Evolutionary conservation across 2,113 vertebrate genomes (phyloP).

Genomic region (Rousettus leschenaultii): DNA sequence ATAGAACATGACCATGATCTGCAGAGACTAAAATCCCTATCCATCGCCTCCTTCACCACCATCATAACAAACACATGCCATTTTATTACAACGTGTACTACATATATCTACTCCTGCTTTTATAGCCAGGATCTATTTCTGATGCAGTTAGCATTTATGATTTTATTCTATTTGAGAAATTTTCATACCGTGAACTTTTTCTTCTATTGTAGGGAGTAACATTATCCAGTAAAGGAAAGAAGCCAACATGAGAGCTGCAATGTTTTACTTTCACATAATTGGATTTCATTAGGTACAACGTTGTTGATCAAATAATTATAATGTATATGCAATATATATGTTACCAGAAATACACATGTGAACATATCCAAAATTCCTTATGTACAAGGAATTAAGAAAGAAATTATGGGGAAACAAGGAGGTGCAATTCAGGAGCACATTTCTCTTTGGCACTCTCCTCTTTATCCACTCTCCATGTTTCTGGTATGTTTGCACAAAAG

Average conservation of each 20-base stretch:
- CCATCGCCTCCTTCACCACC: accelerated
- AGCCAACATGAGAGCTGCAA: not conserved
- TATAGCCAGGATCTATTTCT: not conserved
- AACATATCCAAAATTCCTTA: not conserved
- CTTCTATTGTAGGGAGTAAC: not conserved
- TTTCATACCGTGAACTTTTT: not conserved
- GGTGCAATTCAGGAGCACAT: not conserved
- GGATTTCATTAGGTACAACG: not conserved
- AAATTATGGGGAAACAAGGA: not conserved
- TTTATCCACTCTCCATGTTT: not conserved
- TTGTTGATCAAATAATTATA: not conserved
- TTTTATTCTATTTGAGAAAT: not conserved
- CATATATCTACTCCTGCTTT: not conserved
- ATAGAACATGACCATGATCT: not conserved
- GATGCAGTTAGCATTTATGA: not conserved
- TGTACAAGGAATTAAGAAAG: not conserved
- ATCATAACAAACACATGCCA: not conserved
- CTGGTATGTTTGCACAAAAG: not conserved
- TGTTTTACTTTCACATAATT: not conserved
- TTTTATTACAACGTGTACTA: not conserved
- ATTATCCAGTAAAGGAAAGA: not conserved
- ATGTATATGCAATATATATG: not conserved
- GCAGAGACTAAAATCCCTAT: not conserved
- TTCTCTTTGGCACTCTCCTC: not conserved
- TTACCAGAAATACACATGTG: not conserved